A percentile compares a stretch with the other conserved stretches of the same genome.
These are phyloP conservation scores for Heterocephalus glaber DNA, from an alignment of 2,113 vertebrate genomes.

Conservation along the genomic window DNA sequence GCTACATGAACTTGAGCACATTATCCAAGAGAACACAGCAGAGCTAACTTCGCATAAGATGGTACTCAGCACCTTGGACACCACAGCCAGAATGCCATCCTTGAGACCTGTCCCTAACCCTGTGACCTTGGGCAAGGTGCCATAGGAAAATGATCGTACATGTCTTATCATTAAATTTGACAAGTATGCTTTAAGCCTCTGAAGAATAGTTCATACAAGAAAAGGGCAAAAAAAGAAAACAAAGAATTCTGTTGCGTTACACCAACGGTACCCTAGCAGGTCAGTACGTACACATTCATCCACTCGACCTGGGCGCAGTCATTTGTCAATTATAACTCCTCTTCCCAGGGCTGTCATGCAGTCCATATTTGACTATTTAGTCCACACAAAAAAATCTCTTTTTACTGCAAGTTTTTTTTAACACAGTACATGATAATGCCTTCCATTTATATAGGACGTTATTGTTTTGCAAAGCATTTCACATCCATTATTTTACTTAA, in stretches of 20 bases:
- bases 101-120: neutral
- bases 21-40: neutral
- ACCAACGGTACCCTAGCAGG: neutral
- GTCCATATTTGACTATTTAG: slow-evolving; percentile 48
- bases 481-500: slow-evolving; percentile 67
- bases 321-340: neutral
- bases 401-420: slow-evolving; percentile 43
- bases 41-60: neutral
- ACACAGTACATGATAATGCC: neutral
- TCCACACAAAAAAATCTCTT: slow-evolving; percentile 46
- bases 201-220: slow-evolving; percentile 12
- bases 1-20: neutral
- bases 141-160: neutral
- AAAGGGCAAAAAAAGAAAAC: slow-evolving; percentile 24
- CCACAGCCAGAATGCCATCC: neutral
- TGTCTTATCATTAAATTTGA: neutral
- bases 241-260: neutral
- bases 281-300: neutral
- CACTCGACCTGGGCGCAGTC: neutral
- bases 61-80: neutral
- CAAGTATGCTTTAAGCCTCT: neutral
- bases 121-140: neutral
- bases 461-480: slow-evolving; percentile 45
- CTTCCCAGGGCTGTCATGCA: neutral
- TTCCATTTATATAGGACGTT: slow-evolving; percentile 1